Evolutionary conservation across 2,797 vertebrate genomes (phyloP).

Genomic region (Emydoidea blandingii): DNA sequence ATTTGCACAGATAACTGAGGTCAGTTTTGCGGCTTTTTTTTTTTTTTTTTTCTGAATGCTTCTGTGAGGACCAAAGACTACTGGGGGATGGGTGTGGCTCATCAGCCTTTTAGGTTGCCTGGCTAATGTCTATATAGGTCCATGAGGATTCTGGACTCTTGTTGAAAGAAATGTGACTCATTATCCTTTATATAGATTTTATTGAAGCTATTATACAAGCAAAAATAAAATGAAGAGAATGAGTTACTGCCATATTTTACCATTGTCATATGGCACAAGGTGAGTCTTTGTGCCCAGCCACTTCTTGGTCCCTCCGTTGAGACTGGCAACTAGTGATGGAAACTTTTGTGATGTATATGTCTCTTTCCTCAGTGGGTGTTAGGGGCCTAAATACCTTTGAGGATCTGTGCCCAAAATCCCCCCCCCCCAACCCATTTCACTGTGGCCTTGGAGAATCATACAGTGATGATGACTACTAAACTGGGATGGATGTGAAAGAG

Average conservation of each 20-base stretch:
- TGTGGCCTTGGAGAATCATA: background rate
- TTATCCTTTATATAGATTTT: background rate
- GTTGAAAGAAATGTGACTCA: background rate
- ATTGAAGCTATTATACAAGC: background rate
- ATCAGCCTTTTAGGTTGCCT: background rate
- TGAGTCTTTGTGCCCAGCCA: background rate
- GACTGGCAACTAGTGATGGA: background rate
- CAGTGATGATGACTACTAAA: background rate
- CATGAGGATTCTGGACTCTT: background rate
- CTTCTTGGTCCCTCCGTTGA: background rate
- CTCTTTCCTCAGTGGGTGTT: background rate
- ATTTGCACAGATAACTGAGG: background rate
- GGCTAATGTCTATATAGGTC: background rate
- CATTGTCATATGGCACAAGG: fast-evolving
- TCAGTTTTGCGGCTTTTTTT: background rate
- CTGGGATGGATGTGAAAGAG: background rate
- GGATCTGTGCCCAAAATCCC: background rate
- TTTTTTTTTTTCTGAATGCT: background rate
- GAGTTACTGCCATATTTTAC: background rate
- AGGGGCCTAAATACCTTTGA: background rate
- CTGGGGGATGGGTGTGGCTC: background rate
- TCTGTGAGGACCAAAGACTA: background rate
- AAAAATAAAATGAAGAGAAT: background rate
- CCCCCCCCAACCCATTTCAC: fast-evolving
- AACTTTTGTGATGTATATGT: background rate